Conservation (phyloP, 2,888 invertebrate species). For the Cyrtodaria siliqua region DNA sequence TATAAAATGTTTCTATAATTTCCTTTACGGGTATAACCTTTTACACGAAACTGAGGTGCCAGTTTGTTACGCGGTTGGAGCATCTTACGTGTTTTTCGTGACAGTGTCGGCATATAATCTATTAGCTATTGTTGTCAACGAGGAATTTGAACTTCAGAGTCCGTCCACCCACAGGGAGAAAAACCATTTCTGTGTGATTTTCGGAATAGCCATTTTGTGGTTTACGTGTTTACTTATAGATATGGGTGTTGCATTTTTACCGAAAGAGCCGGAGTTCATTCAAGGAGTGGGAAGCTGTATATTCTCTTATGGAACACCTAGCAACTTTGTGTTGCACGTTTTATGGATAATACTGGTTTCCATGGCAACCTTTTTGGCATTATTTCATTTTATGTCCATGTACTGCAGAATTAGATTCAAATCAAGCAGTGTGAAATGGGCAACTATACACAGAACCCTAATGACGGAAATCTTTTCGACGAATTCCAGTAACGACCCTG, state of each 20-base stretch:
- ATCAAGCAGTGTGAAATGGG: constrained; percentile 73
- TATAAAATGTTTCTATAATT: constrained; percentile 82
- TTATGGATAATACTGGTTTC: constrained; percentile 96
- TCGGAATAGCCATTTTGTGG: constrained; percentile 97
- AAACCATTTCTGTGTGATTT: constrained; percentile 90
- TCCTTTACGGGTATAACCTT: constrained; percentile 81
- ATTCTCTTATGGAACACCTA: constrained; percentile 93
- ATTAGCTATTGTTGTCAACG: constrained; percentile 87
- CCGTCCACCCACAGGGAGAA: constrained; percentile 67
- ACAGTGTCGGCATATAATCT: constrained; percentile 96
- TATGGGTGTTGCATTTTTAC: constrained; percentile 89
- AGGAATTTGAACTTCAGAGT: constrained; percentile 81
- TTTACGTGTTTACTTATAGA: constrained; percentile 96
- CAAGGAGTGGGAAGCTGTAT: constrained; percentile 94
- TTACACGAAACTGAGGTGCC: constrained; percentile 70
- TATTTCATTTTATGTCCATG: constrained; percentile 92
- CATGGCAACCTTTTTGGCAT: constrained; percentile 93
- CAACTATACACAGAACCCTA: constrained; percentile 72
- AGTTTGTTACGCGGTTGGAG: constrained; percentile 93
- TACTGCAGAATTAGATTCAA: constrained; percentile 88
- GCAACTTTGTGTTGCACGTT: constrained; percentile 96
- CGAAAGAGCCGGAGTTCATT: constrained; percentile 81
- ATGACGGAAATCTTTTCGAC: constrained; percentile 55
- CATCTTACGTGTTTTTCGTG: constrained; percentile 94
- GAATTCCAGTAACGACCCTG: constrained; percentile 34